Base-by-base conservation (phyloP, 2,888 invertebrate species). In the Crepidodera aurea region DNA sequence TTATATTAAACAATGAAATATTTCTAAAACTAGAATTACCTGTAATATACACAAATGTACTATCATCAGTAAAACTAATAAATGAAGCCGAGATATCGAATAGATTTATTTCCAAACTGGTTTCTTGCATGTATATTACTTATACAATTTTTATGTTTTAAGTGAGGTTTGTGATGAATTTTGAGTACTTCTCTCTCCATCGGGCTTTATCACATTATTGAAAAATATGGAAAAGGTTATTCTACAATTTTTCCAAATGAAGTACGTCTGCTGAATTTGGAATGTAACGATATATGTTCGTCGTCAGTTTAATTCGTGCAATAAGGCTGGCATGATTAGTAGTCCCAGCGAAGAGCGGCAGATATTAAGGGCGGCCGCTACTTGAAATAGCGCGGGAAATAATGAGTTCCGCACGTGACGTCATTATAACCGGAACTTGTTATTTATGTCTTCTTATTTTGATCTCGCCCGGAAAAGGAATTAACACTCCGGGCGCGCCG, bases 401-500 rank as follows among this genome's bases (percentile, higher is more conserved):
- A 82, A 82, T 81, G 81, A 81, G 80, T 81, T 81, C 81, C 77
- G 81, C 77, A 82, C 82, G 82, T 82, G 82, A 82, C 81, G 80
- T 82, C 82, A 82, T 82, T 81, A 81, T 79, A 80, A 80, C 79
- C 74, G 79, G 79, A 80, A 79, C 78, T 77, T 73, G 79, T 81
- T 81, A 81, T 81, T 81, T 80, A 81, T 80, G 79, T 79, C 78
- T 79, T 78, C 79, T 77, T 79, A 79, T 80, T 79, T 78, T 78
- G 76, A 78, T 79, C 77, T 74, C 76, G 73, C 76, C 69, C 74
- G 78, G 77, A 76, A 71, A 73, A 73, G 75, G 77, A 80, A 80
- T 80, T 80, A 79, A 80, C 78, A 78, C 75, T 71, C 25, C 13
- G 27, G 13, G 25, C 48, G 27, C 27, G 27, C 13, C 13, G 25